Conservation (phyloP, 1,140 invertebrate species). For the Bradysia coprophila region DNA sequence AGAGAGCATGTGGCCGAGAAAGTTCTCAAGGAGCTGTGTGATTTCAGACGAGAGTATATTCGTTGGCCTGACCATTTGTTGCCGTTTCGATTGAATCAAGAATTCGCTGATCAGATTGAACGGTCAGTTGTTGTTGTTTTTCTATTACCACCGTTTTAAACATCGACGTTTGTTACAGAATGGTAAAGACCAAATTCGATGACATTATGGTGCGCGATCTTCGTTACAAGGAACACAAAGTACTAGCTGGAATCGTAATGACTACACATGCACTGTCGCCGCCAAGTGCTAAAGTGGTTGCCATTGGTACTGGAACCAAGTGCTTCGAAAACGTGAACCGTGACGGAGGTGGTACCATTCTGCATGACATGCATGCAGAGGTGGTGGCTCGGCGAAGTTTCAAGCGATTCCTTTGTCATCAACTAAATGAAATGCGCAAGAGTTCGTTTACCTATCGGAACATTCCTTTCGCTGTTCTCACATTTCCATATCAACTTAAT, state of each 20-base stretch:
- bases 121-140: too few species aligned
- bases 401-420: constrained; percentile 56
- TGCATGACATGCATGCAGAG: constrained; percentile 76
- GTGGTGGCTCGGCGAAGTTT: constrained; percentile 64
- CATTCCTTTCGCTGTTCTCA: background rate
- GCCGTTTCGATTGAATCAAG: too few species aligned
- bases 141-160: too few species aligned
- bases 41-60: too few species aligned
- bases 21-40: too few species aligned
- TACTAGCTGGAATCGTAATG: constrained; percentile 79
- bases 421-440: constrained; percentile 37
- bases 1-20: too few species aligned
- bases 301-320: too few species aligned
- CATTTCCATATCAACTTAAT: background rate
- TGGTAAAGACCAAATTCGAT: too few species aligned
- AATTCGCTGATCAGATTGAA: too few species aligned
- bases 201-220: too few species aligned
- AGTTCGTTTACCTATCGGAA: constrained; percentile 22
- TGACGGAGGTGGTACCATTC: constrained; percentile 67
- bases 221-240: constrained; percentile 37
- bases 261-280: constrained; percentile 37
- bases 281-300: constrained; percentile 35
- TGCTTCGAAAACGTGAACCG: constrained; percentile 89
- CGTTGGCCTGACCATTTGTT: too few species aligned
- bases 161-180: too few species aligned